Evolutionary conservation across 2,113 vertebrate genomes (phyloP), one percentile per base, ranked within the genome.

Genomic region (Seriola quinqueradiata): DNA sequence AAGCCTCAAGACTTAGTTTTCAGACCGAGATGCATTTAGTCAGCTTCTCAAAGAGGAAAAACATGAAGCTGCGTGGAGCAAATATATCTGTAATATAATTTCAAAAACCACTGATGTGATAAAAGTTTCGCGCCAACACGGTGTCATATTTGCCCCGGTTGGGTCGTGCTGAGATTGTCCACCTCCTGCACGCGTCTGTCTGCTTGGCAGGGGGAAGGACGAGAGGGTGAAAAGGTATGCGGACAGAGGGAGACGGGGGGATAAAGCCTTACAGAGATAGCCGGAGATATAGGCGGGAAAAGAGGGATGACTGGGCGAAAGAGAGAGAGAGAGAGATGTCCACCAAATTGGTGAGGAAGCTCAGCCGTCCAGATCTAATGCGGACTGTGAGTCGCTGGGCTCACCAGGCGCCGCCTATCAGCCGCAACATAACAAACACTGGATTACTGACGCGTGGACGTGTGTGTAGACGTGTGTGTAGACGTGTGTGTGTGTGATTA

Each of bases 331-430:
- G 80, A 78, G 60, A 60, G 19, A 70, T 78, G 72, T 70, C 69
- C 54, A 79, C 38, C 61, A 84, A 83, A 87, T 86, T 82, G 81
- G 79, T 54, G 64, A 59, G 57, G 54, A 87, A 48, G 70, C 75
- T 73, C 81, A 87, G 32, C 64, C 84, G 69, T 65, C 63, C 84
- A 61, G 60, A 87, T 78, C 79, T 80, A 79, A 83, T 87, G 70
- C 3, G 46, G 52, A 48, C 78, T 69, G n/a, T 69, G 60, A 70
- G 71, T 77, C 65, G 72, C 63, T 13, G 58, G 63, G 55, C 64
- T 81, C 76, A 84, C 60, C 73, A 52, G 65, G 61, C 68, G 4
- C 73, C 61, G 76, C 65, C 60, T 67, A 77, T 83, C 84, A 85
- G 63, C 63, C 77, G 34, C 58, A 65, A 66, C 67, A 79, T 57